These are phyloP conservation scores for Ceratosolen solmsi DNA, from an alignment of 1,140 invertebrate species.

Conservation along the genomic window DNA sequence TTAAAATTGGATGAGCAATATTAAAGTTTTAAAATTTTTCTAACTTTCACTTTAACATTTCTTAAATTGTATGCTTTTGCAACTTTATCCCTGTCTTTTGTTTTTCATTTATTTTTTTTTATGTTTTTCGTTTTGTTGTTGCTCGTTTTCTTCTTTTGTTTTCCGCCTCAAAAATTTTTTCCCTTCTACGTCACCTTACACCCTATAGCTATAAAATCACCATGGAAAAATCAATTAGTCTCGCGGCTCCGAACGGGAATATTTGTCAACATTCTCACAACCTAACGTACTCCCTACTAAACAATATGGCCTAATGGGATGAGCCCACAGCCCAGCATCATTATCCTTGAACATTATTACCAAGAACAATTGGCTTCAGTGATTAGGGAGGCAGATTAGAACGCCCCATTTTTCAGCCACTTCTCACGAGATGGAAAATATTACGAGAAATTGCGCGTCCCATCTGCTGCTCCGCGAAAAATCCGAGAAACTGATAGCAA, in stretches of 20 bases:
- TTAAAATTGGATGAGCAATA: conserved; percentile 36
- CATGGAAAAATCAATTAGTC: not conserved
- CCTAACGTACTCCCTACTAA: too few relatives aligned
- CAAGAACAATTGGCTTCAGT: not conserved
- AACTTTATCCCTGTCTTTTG: not conserved
- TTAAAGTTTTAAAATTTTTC: conserved; percentile 37
- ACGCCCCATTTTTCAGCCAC: too few relatives aligned
- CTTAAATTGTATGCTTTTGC: not conserved
- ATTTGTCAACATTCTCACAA: too few relatives aligned
- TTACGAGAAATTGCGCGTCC: not conserved
- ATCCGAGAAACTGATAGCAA: conserved; percentile 47
- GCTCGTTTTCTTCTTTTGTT: too few relatives aligned
- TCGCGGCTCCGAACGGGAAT: too few relatives aligned
- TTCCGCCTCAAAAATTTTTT: too few relatives aligned
- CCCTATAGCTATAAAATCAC: too few relatives aligned
- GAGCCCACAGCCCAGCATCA: too few relatives aligned
- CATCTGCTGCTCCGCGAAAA: conserved; percentile 12
- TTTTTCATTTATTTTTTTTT: not conserved
- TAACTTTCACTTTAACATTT: conserved; percentile 27
- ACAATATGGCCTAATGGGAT: too few relatives aligned
- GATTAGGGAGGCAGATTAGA: not conserved
- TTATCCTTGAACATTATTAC: not conserved
- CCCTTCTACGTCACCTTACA: too few relatives aligned
- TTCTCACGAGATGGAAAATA: not conserved
- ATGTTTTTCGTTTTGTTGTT: not conserved